Base-by-base conservation (phyloP, 2,113 vertebrate species). In the Mirounga angustirostris region DNA sequence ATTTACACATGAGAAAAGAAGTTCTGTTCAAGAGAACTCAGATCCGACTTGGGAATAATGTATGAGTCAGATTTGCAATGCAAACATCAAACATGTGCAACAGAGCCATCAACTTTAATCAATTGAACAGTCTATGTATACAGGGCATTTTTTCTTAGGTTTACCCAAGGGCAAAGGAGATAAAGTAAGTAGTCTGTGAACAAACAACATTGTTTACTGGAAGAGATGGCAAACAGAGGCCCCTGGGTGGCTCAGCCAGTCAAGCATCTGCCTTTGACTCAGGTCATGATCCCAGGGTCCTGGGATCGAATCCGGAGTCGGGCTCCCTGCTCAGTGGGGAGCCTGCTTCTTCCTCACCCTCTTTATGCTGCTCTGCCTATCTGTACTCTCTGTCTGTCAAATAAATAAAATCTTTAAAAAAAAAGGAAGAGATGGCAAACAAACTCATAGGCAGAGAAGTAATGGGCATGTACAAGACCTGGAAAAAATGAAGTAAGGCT, bases 131-230 rank as follows among this genome's bases (percentile, higher is more conserved):
- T 65, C 28, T 88, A 10, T 95, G 50, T 24, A 91, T 78, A 26
- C 0, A 76, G 7, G 33, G 4, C 2, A 71, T 61, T 63, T 89
- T 88, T 95, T 78, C 65, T 78, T 89, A 89, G 65, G 28, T 81
- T 94, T 83, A 54, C 22, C 4, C 28, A 54, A 22, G 3, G 22
- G 21, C n/a, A 82, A 78, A 82, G n/a, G 30, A 92, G 71, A 67
- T 91, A 43, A 94, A 93, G 21, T 69, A 89, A 91, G 10, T 67
- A 90, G 14, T 82, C 43, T 88, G 10, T 93, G 36, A 76, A 63
- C 61, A 91, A 81, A 89, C 22, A 95, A n/a, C 13, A 91, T 33
- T 87, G 28, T 82, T 94, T 96, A 71, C 21, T 94, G 54, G 61
- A 76, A 65, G 28, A 69, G 80, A 56, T 46, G 15, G 36, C n/a